These are phyloP conservation scores for Pinna nobilis DNA, from an alignment of 1,140 invertebrate species.

Conservation along the genomic window DNA sequence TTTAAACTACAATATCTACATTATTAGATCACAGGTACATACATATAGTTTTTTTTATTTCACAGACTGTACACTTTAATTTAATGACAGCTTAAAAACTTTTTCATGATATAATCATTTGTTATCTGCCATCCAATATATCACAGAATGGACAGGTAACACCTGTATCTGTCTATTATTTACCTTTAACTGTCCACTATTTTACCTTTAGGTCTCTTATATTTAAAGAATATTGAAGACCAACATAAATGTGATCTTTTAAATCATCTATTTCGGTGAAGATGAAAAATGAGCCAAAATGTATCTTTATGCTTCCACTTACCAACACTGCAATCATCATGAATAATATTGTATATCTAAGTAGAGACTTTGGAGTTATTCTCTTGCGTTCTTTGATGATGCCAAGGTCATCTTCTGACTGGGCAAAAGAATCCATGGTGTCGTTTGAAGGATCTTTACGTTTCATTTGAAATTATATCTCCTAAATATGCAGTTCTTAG, in stretches of 20 bases:
- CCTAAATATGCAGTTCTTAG: no score
- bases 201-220: no score
- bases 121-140: no score
- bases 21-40: background rate
- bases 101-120: background rate
- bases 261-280: background rate
- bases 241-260: background rate
- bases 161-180: no score
- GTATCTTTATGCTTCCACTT: background rate
- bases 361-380: background rate
- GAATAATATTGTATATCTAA: conserved; percentile 16
- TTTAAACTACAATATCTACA: no score
- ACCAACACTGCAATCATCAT: conserved; percentile 18
- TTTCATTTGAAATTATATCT: no score
- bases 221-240: background rate
- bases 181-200: background rate
- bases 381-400: background rate
- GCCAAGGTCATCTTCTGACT: conserved; percentile 20
- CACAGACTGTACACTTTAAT: background rate
- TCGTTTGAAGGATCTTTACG: no score
- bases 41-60: background rate
- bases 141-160: no score
- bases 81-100: background rate
- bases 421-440: no score
- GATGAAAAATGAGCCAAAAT: no score